Conservation (phyloP, 2,113 vertebrate genomes). For the Saimiri boliviensis region DNA sequence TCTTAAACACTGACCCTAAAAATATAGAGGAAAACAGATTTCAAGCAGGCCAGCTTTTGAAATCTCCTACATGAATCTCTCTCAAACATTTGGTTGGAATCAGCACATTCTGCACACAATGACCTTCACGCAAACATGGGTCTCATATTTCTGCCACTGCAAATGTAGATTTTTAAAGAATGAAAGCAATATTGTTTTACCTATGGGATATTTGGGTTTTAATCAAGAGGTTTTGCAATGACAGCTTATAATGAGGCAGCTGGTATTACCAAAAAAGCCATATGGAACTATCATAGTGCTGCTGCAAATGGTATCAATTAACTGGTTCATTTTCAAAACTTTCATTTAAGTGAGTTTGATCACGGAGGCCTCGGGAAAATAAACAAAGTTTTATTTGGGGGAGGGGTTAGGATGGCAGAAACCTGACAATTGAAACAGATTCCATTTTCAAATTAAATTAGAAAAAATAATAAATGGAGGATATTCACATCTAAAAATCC, state of each 20-base stretch:
- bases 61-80: background rate
- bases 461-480: conserved; percentile 38
- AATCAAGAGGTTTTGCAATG: conserved; percentile 74
- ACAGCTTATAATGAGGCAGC: conserved; percentile 77
- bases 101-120: conserved; percentile 57
- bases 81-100: conserved; percentile 49
- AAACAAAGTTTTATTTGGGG: background rate
- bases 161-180: conserved; percentile 71
- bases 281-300: conserved; percentile 39
- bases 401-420: conserved; percentile 22
- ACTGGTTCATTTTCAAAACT: conserved; percentile 64
- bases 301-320: conserved; percentile 66
- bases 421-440: conserved; percentile 50
- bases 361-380: conserved; percentile 65
- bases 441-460: conserved; percentile 52
- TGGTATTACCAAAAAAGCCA: conserved; percentile 74
- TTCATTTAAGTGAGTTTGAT: conserved; percentile 61
- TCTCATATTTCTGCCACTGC: conserved; percentile 61
- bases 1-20: background rate
- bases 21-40: conserved; percentile 33
- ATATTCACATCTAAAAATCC: conserved; percentile 50
- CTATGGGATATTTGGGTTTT: conserved; percentile 68
- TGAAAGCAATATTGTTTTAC: conserved; percentile 63
- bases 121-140: conserved; percentile 66
- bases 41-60: conserved; percentile 44